Evolutionary conservation across 2,888 invertebrate species (phyloP).

Genomic region (Liopterus haemorrhoidalis): DNA sequence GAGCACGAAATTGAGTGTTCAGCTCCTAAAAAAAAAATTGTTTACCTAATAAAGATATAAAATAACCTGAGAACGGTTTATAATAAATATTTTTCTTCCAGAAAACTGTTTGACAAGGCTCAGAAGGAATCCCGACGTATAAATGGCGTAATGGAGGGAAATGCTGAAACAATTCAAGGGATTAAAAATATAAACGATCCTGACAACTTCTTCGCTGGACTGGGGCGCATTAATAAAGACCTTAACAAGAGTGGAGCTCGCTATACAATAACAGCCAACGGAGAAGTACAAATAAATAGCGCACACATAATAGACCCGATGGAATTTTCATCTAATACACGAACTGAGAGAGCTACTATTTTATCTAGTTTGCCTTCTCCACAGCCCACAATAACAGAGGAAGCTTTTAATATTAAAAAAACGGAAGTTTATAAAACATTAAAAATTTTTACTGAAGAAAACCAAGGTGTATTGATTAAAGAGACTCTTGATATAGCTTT

Average conservation of each 20-base stretch:
- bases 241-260: slow-evolving; percentile 46
- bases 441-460: no score
- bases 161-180: slow-evolving; percentile 49
- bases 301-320: slow-evolving; percentile 18
- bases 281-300: slow-evolving; percentile 19
- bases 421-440: no score
- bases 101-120: slow-evolving; percentile 51
- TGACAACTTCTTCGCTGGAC: slow-evolving; percentile 50
- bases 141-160: slow-evolving; percentile 46
- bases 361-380: slow-evolving; percentile 13
- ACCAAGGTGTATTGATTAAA: no score
- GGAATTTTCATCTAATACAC: slow-evolving; percentile 16
- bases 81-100: slow-evolving; percentile 33
- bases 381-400: slow-evolving; percentile 9
- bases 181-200: slow-evolving; percentile 48
- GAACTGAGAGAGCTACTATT: slow-evolving; percentile 5
- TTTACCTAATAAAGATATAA: no score
- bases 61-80: no score
- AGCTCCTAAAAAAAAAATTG: no score
- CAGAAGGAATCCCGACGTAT: slow-evolving; percentile 48
- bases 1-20: no score
- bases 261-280: slow-evolving; percentile 20
- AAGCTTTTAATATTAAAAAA: no score
- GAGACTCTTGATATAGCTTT: no score
- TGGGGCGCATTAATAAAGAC: slow-evolving; percentile 49